These are phyloP conservation scores for Silurus aristotelis DNA, from an alignment of 2,797 vertebrate genomes.

Conservation along the genomic window DNA sequence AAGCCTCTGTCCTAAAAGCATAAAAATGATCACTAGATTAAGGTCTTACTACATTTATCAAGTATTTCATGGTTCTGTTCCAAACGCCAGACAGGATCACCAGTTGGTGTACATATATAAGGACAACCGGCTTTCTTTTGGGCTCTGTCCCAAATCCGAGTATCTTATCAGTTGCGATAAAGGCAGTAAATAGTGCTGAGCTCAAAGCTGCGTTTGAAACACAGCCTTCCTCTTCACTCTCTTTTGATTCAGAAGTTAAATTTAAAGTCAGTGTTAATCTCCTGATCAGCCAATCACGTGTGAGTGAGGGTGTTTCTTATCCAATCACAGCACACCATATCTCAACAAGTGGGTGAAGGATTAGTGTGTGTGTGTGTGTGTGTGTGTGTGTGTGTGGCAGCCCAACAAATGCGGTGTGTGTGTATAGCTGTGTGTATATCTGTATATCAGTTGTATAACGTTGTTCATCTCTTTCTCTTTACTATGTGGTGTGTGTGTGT, in stretches of 20 bases:
- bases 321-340: constrained; percentile 41
- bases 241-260: background rate
- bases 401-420: background rate
- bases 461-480: constrained; percentile 34
- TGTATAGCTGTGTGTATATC: background rate
- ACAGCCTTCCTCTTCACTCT: constrained; percentile 32
- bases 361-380: background rate
- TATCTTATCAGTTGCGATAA: no score
- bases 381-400: background rate
- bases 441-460: constrained; percentile 30
- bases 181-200: background rate
- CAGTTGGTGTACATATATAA: background rate
- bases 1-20: background rate
- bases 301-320: constrained; percentile 54
- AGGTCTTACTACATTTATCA: background rate
- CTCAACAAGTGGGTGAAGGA: background rate
- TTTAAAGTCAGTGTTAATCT: background rate
- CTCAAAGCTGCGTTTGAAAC: background rate
- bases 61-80: background rate
- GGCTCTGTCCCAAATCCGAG: background rate
- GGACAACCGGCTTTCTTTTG: background rate
- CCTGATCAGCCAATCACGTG: constrained; percentile 42
- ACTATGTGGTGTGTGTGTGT: constrained; percentile 54
- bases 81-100: background rate
- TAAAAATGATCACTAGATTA: background rate